phyloP scores from a whole-genome alignment of 2,888 invertebrate species.

The Lampropteryx suffumata region DNA sequence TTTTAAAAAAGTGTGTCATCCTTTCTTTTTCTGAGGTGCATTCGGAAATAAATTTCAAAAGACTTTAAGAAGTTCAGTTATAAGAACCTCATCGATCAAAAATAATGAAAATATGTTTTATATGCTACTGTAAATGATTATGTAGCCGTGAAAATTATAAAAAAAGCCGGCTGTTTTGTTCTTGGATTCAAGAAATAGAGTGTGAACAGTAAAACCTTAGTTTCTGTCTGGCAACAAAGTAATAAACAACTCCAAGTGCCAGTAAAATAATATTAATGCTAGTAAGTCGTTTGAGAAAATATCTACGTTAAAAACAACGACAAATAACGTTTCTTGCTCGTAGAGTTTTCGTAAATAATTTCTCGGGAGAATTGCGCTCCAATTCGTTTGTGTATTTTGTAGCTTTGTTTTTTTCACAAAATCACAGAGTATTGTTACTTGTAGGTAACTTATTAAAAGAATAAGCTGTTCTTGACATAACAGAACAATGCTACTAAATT shows the following conservation, averaged over 20 bases:
- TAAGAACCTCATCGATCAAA: no score
- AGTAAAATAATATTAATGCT: constrained; percentile 19
- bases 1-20: no score
- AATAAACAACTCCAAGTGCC: constrained; percentile 14
- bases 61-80: no score
- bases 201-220: constrained; percentile 17
- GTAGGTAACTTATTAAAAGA: no score
- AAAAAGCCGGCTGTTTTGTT: background rate
- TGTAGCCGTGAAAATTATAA: background rate
- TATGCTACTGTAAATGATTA: no score
- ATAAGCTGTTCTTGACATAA: no score
- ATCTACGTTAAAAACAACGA: constrained; percentile 15
- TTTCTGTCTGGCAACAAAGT: constrained; percentile 16
- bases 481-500: no score
- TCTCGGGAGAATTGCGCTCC: constrained; percentile 17
- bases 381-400: constrained; percentile 21
- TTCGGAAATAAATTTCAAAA: no score
- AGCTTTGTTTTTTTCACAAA: constrained; percentile 6
- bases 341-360: constrained; percentile 21
- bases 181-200: constrained; percentile 8
- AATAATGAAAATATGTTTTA: no score
- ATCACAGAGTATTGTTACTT: constrained; percentile 1
- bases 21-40: no score
- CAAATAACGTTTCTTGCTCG: constrained; percentile 18
- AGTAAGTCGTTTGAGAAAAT: constrained; percentile 7